Conservation (phyloP, 2,113 vertebrate genomes). For the Burhinus bistriatus region DNA sequence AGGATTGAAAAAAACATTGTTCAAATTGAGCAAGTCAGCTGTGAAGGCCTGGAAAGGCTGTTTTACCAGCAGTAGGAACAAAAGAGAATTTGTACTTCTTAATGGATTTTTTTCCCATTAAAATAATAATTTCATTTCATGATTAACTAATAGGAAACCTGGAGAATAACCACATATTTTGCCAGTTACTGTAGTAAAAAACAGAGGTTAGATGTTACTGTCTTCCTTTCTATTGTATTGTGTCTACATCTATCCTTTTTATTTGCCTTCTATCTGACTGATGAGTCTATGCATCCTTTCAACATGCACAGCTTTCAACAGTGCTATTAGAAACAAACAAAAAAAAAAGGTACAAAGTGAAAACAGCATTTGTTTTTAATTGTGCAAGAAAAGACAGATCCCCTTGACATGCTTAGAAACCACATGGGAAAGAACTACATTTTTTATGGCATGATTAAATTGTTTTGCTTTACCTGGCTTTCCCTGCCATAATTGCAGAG, state of each 20-base stretch:
- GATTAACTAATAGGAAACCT: neutral
- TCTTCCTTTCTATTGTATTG: neutral
- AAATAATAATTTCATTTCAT: neutral
- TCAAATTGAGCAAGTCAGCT: neutral
- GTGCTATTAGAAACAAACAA: neutral
- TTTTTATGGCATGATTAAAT: neutral
- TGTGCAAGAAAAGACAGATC: neutral
- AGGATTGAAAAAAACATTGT: neutral
- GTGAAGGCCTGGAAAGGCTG: constrained; percentile 4
- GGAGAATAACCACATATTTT: neutral
- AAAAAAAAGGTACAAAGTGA: neutral
- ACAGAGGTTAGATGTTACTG: neutral
- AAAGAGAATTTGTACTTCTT: constrained; percentile 23
- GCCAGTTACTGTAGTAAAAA: neutral
- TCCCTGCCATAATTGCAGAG: neutral
- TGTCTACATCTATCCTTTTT: neutral
- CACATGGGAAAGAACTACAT: neutral
- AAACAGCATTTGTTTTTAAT: neutral
- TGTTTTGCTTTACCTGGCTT: neutral
- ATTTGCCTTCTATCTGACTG: neutral
- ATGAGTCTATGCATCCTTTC: neutral
- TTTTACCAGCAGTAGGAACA: constrained; percentile 11
- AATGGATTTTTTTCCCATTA: constrained; percentile 3
- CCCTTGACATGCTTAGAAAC: neutral
- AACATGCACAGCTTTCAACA: neutral